Conservation (phyloP, 2,797 vertebrate genomes). For the Enoplosus armatus region DNA sequence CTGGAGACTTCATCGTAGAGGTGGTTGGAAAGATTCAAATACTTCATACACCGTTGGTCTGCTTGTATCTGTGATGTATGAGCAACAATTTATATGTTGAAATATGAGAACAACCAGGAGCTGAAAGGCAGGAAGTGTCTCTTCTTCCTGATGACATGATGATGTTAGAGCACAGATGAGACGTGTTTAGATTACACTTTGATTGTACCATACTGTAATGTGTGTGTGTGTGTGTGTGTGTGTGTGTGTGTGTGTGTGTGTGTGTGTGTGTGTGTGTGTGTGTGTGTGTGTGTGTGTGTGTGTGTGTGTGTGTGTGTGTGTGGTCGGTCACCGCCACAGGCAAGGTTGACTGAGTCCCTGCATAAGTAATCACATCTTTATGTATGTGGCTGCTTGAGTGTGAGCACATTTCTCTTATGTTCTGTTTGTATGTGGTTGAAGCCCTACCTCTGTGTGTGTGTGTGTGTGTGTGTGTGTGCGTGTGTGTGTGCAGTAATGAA, state of each 20-base stretch:
- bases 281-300: background rate
- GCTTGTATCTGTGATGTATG: background rate
- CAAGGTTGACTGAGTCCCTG: background rate
- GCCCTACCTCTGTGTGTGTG: background rate
- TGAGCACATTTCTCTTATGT: constrained; percentile 7
- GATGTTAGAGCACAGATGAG: background rate
- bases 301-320: background rate
- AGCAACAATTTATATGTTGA: background rate
- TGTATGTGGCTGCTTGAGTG: constrained; percentile 31
- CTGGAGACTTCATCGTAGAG: too few species aligned
- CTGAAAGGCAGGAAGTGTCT: background rate
- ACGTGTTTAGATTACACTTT: background rate
- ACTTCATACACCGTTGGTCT: background rate
- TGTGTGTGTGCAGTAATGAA: constrained; percentile 15
- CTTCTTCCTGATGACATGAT: background rate
- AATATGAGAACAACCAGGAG: background rate
- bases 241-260: background rate
- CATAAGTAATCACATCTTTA: constrained; percentile 24
- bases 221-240: background rate
- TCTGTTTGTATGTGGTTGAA: background rate
- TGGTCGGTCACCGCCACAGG: background rate
- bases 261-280: background rate
- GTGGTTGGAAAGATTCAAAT: background rate
- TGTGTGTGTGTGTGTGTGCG: constrained; percentile 6
- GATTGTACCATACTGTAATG: background rate